phyloP scores from a whole-genome alignment of 2,888 invertebrate species.

The Psylliodes chrysocephalus region DNA sequence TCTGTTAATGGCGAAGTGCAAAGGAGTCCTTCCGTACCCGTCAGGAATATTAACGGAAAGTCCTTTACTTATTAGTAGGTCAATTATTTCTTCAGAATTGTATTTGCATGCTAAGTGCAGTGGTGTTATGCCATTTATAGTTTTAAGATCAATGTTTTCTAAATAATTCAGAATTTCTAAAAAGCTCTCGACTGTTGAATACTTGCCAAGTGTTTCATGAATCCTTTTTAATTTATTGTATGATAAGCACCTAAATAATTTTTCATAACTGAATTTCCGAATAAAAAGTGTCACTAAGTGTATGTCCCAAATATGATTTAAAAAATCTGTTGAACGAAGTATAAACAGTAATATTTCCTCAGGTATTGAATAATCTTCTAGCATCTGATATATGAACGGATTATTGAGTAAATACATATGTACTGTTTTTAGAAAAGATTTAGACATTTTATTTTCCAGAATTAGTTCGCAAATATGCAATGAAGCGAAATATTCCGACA shows the following conservation, averaged over 20 bases:
- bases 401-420: too few species aligned
- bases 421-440: background rate
- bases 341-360: too few species aligned
- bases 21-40: background rate
- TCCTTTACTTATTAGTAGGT: background rate
- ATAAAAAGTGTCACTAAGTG: background rate
- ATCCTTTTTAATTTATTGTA: too few species aligned
- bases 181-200: too few species aligned
- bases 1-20: background rate
- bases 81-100: background rate
- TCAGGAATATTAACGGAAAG: background rate
- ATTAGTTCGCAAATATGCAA: background rate
- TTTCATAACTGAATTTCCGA: background rate
- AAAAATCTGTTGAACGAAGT: background rate
- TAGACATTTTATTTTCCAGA: background rate
- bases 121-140: background rate
- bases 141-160: background rate
- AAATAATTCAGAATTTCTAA: background rate
- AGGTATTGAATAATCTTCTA: background rate
- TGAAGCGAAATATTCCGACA: constrained; percentile 25
- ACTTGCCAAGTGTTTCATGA: too few species aligned
- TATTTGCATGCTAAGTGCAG: background rate
- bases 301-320: background rate
- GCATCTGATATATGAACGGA: background rate
- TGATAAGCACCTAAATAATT: background rate